Evolutionary conservation across 1,140 invertebrate species (phyloP), one percentile per base, ranked within the genome.

Genomic region (Coptotermes formosanus): DNA sequence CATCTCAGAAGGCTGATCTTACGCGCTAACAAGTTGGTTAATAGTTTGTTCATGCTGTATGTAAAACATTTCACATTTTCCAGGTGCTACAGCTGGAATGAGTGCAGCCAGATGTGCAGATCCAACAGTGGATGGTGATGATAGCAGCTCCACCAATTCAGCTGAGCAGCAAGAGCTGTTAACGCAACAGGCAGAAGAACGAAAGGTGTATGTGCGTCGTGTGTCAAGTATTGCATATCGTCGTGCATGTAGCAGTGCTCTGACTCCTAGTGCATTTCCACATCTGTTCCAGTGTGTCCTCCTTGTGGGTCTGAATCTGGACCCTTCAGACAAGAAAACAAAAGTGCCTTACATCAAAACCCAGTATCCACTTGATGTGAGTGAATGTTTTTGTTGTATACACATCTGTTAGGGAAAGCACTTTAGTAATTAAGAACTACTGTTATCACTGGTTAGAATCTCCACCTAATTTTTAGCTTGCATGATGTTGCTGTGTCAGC

Each of bases 351-450:
- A 94, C 88, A 93, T 95, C 30, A 95, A 95, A 89, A 93, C 92
- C 87, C 94, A 93, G 88, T 95, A 92, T 91, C 94, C 94, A 43
- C 89, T 90, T 88, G 91, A 93, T 90, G 94, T 95, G 91, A 93
- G 91, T 91, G 38, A 83, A 25, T 85, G 48, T 85, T 12, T 38
- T 14, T 55, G 19, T 16, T 16, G 12, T 55, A 16, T 55, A 55
- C 9, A 55, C 2, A 16, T 16, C 2, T 55, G 8, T 55, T 16
- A 55, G 7, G 12, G 45, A n/a, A n/a, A n/a, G 7, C 12, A 12
- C 45, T 48, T 48, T 12, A 48, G 45, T 8, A 48, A 48, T 12
- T 48, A 16, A 55, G 19, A 19, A 55, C 7, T 55, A 16, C 2
- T 16, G 8, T 55, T 55, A 55, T 8, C 14, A 16, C 8, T 55